Evolutionary conservation across 2,888 invertebrate species (phyloP).

Genomic region (Pachliopta kotzebuea): DNA sequence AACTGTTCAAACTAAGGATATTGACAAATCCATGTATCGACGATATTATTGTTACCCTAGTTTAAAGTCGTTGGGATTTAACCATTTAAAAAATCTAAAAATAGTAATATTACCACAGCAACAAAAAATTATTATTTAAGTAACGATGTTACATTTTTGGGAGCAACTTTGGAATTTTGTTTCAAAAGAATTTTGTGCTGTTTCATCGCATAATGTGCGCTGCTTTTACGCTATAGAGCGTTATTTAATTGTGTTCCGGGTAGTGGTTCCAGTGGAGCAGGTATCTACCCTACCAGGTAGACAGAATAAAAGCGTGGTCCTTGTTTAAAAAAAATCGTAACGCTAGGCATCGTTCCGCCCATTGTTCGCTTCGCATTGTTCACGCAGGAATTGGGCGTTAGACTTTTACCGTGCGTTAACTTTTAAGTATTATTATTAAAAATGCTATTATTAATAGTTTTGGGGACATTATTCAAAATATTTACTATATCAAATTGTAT

Average conservation of each 20-base stretch:
- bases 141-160: not conserved
- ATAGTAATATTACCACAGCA: too few relatives aligned
- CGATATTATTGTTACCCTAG: not conserved
- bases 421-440: conserved; percentile 1
- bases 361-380: conserved; percentile 47
- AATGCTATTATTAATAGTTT: conserved; percentile 1
- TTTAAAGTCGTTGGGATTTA: not conserved
- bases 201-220: conserved; percentile 40
- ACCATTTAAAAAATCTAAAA: not conserved
- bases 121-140: not conserved
- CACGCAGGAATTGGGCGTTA: conserved; percentile 34
- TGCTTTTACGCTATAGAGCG: conserved; percentile 61
- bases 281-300: conserved; percentile 63
- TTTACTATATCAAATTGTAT: too few relatives aligned
- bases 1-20: not conserved
- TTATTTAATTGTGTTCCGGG: conserved; percentile 73
- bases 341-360: conserved; percentile 35
- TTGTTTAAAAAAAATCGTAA: conserved; percentile 52
- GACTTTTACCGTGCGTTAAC: not conserved
- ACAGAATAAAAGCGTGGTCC: conserved; percentile 50
- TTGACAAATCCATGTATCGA: not conserved
- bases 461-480: not conserved
- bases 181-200: conserved; percentile 37
- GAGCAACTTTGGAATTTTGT: conserved; percentile 12
- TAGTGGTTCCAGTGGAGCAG: conserved; percentile 63